Evolutionary conservation across 1,140 invertebrate species (phyloP), one percentile per base, ranked within the genome.

Genomic region (Tetramorium parvispinum): DNA sequence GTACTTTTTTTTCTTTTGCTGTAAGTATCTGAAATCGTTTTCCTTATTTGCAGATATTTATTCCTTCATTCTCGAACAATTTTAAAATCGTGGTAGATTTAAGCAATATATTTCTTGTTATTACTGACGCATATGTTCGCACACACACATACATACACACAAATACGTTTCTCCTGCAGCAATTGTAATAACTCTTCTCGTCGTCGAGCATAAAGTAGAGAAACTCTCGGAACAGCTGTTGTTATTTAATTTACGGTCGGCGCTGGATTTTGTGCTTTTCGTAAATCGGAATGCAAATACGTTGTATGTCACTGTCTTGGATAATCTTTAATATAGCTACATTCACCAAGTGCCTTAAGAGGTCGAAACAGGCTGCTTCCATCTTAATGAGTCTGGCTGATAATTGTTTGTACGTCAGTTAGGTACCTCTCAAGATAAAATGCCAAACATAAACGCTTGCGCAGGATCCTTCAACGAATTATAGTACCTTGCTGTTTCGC

Each of bases 251-350:
- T 83, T 83, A 83, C 68, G 68, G 11, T 49, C 53, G 66, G n/a
- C 68, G 68, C 18, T 40, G 55, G 68, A 73, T 83, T 83, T 73
- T 75, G 79, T 21, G 79, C 68, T 73, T 75, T 83, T 83, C 68
- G 68, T 83, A 83, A 83, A 83, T 83, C 79, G 79, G 71, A 75
- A 83, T 83, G 79, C 68, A 83, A 83, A 83, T 75, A 83, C 43
- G 53, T 13, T 59, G 40, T 83, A 75, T 75, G 79, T 83, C 79
- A 83, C 79, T 83, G 79, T 83, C 79, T 83, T n/a, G 53, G 79
- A 83, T 83, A 83, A 83, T 83, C 79, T 27, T 75, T 83, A 71
- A 83, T 83, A 83, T 49, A 61, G 79, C 53, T 83, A 40, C 79
- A 83, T 83, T 83, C 55, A 46, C 65, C 65, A 75, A 83, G 68